phyloP scores from a whole-genome alignment of 1,140 invertebrate genomes.

The Planococcus citri region DNA sequence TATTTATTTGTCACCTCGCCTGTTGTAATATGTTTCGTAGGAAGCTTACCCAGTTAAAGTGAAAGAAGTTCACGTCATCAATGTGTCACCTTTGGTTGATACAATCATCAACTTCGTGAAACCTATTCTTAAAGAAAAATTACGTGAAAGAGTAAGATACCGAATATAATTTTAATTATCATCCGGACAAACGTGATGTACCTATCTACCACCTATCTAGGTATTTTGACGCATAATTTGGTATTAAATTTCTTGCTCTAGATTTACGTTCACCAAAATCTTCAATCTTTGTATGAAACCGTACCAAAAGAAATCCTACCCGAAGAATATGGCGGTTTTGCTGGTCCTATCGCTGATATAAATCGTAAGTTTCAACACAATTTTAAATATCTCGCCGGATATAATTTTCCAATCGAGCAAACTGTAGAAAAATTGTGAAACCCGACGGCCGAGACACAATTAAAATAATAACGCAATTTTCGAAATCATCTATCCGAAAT shows the following conservation, averaged over 20 bases:
- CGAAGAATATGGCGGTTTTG: conserved; percentile 61
- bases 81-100: conserved; percentile 65
- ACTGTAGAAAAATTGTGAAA: too few relatives aligned
- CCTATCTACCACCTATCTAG: too few relatives aligned
- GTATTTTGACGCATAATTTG: too few relatives aligned
- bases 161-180: neutral
- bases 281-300: conserved; percentile 59
- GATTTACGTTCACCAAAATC: conserved; percentile 59
- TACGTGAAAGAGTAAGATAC: conserved; percentile 48
- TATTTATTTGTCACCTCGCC: too few relatives aligned
- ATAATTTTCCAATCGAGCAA: conserved; percentile 11
- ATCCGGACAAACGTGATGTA: neutral
- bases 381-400: neutral
- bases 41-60: conserved; percentile 75
- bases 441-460: too few relatives aligned
- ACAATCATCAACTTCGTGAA: conserved; percentile 70
- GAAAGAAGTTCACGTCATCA: conserved; percentile 73
- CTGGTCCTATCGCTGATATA: conserved; percentile 51
- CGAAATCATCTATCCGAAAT: too few relatives aligned
- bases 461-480: too few relatives aligned
- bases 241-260: conserved; percentile 24
- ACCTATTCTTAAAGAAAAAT: conserved; percentile 74
- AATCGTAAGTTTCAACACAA: conserved; percentile 41
- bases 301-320: conserved; percentile 65
- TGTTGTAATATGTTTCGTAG: too few relatives aligned